phyloP scores from a whole-genome alignment of 2,113 vertebrate genomes.

The Eira barbara region DNA sequence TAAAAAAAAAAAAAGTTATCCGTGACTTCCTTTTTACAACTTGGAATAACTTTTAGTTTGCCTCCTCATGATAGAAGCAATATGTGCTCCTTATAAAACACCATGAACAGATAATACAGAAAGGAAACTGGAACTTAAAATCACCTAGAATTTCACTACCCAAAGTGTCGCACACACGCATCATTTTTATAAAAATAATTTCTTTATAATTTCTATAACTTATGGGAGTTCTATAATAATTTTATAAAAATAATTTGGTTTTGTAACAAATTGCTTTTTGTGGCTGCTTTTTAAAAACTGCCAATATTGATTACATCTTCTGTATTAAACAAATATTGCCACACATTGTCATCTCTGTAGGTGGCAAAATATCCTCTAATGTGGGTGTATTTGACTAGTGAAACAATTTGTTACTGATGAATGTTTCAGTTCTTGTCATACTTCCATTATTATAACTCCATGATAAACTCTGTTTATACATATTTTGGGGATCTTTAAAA shows the following conservation, averaged over 20 bases:
- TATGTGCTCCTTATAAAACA: background rate
- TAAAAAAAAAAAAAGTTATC: background rate
- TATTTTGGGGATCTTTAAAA: background rate
- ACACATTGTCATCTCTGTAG: background rate
- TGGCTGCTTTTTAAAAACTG: background rate
- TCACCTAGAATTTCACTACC: background rate
- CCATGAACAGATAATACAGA: background rate
- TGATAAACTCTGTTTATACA: background rate
- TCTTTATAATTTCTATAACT: background rate
- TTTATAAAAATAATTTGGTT: slow-evolving; percentile 7
- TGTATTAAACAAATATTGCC: background rate
- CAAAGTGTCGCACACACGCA: background rate
- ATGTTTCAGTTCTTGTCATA: background rate
- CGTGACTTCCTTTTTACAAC: background rate
- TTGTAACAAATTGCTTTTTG: background rate
- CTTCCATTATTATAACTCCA: background rate
- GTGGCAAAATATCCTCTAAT: background rate
- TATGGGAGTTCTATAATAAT: background rate
- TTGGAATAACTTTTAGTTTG: background rate
- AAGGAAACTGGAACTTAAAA: background rate
- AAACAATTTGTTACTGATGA: background rate
- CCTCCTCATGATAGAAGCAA: background rate
- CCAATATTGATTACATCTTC: background rate
- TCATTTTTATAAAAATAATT: background rate
- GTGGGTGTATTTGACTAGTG: background rate